Evolutionary conservation across 1,140 invertebrate species (phyloP).

Genomic region (Magallana angulata): DNA sequence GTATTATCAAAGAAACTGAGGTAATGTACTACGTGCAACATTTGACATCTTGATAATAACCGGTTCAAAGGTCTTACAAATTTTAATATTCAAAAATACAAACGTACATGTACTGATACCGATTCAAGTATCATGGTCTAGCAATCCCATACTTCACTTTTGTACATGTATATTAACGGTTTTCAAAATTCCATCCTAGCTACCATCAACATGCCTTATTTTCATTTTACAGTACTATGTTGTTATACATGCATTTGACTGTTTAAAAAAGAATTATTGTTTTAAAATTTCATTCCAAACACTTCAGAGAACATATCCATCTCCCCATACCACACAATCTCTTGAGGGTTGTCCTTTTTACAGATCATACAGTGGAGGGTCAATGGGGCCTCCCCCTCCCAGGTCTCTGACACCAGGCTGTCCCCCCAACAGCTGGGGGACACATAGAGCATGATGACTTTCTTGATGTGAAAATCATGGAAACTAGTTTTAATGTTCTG

Average conservation of each 20-base stretch:
- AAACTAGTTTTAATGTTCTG: conserved; percentile 62
- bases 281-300: conserved; percentile 56
- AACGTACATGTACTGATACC: too few species aligned
- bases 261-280: background rate
- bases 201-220: too few species aligned
- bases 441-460: conserved; percentile 64
- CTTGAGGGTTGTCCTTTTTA: conserved; percentile 40
- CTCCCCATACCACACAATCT: conserved; percentile 62
- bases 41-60: too few species aligned
- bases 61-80: too few species aligned
- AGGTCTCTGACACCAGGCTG: conserved; percentile 61
- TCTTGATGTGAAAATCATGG: conserved; percentile 67
- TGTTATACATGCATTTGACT: background rate
- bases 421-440: conserved; percentile 68
- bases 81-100: too few species aligned
- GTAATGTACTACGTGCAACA: too few species aligned
- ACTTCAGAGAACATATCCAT: conserved; percentile 65
- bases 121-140: too few species aligned
- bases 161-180: too few species aligned
- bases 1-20: too few species aligned
- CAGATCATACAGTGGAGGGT: conserved; percentile 63
- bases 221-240: too few species aligned
- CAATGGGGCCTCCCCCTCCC: conserved; percentile 63
- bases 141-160: too few species aligned
- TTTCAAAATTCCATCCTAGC: too few species aligned